Evolutionary conservation across 2,113 vertebrate genomes (phyloP), one percentile per base, ranked within the genome.

Genomic region (Smithornis capensis): DNA sequence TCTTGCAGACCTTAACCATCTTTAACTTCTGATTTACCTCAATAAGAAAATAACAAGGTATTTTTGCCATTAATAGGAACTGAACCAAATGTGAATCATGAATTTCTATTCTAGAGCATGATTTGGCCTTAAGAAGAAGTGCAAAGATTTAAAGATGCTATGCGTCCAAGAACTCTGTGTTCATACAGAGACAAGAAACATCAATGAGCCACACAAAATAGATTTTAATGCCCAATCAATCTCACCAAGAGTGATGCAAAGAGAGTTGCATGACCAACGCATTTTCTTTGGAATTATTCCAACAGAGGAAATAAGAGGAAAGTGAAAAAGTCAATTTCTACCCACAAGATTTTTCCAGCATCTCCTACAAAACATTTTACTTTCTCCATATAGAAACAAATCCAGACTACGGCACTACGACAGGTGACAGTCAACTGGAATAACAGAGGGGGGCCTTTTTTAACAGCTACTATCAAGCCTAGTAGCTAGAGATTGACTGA

Each of bases 161-260:
- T 59, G 90, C 82, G 50, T 95, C 55, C 44, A 38, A 96, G 89
- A 97, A 92, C 67, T 85, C 50, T 62, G 19, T 25, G 37, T 89
- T 92, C 81, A 73, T 76, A 89, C 40, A 50, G 78, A 91, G 81
- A 94, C 81, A 91, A 83, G 78, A 90, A 95, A 95, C 84, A 92
- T 89, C 89, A 94, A 57, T 74, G 75, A 90, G 70, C 70, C 77
- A 94, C 57, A 83, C 70, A 95, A 83, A 95, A 95, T n/a, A 95
- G 82, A 90, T 91, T 94, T 94, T 96, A 95, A 95, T 91, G 84
- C 67, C 95, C 95, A 94, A 94, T 95, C 89, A 87, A 88, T 91
- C 94, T 85, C 87, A 92, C 45, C 45, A 93, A 87, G 78, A 90
- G 85, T 17, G 1, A 95, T 74, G 75, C 70, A 95, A 74, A 94